phyloP scores from a whole-genome alignment of 2,113 vertebrate species.

The Halcyon senegalensis region DNA sequence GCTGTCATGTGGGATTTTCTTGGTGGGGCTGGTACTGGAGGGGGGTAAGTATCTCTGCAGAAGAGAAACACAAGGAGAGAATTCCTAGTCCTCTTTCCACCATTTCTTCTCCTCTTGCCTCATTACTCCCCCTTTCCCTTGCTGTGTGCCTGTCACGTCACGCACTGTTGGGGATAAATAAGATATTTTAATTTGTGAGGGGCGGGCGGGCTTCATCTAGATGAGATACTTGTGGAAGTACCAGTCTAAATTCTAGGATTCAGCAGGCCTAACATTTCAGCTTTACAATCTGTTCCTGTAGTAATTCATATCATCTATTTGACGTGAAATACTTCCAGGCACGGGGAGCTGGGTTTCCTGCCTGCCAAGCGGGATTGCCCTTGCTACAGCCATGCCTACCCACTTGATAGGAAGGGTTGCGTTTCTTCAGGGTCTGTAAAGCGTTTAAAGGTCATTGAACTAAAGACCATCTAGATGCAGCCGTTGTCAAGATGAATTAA shows the following conservation, averaged over 20 bases:
- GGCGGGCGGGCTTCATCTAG: background rate
- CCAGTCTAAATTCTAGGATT: background rate
- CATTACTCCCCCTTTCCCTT: background rate
- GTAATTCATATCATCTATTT: background rate
- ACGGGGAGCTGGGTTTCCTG: background rate
- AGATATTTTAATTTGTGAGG: background rate
- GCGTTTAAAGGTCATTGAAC: background rate
- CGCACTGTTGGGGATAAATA: background rate
- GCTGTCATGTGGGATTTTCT: background rate
- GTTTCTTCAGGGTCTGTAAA: background rate
- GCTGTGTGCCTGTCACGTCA: background rate
- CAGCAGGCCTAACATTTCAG: background rate
- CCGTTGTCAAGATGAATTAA: constrained; percentile 17
- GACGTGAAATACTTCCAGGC: background rate
- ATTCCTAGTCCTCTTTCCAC: background rate
- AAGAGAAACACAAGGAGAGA: background rate
- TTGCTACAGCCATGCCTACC: background rate
- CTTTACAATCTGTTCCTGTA: background rate
- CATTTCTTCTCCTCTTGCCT: background rate
- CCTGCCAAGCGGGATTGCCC: background rate
- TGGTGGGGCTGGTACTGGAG: background rate
- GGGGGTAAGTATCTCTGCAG: background rate
- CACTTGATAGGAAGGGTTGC: background rate
- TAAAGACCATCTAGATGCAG: background rate
- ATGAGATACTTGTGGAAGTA: background rate